Percentiles rank a stretch among this genome's conserved stretches.
Evolutionary conservation across 2,888 invertebrate species (phyloP).

Genomic region (Odontocolon sp.): DNA sequence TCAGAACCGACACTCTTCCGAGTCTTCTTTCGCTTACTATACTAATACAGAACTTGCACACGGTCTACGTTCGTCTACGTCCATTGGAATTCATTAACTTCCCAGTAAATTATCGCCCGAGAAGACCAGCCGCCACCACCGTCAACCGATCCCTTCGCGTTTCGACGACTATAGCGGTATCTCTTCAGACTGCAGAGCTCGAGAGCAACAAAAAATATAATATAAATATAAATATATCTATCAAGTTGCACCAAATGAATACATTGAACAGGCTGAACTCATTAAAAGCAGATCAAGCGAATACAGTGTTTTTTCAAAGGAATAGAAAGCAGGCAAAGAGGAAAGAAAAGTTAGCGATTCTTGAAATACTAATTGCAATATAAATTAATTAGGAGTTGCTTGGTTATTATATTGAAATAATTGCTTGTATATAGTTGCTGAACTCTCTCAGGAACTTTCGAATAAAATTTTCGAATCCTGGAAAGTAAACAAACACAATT

Average conservation of each 20-base stretch:
- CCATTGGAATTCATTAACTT: slow-evolving; percentile 79
- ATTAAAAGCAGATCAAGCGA: slow-evolving; percentile 13
- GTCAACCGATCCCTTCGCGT: slow-evolving; percentile 11
- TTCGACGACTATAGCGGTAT: slow-evolving; percentile 30
- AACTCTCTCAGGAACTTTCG: not conserved
- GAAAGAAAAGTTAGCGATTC: slow-evolving; percentile 38
- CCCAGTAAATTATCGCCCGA: slow-evolving; percentile 71
- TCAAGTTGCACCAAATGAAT: not conserved
- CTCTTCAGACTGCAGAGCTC: slow-evolving; percentile 22
- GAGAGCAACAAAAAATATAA: slow-evolving; percentile 14
- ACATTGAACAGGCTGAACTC: slow-evolving; percentile 29
- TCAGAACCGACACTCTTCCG: slow-evolving; percentile 11
- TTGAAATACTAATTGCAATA: slow-evolving; percentile 39
- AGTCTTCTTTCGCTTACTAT: slow-evolving; percentile 2
- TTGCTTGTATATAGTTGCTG: not conserved
- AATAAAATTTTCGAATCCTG: no score
- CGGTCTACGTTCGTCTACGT: slow-evolving; percentile 56
- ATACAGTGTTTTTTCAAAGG: slow-evolving; percentile 34
- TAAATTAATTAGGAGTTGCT: slow-evolving; percentile 31
- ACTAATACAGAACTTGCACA: slow-evolving; percentile 22
- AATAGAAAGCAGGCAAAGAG: slow-evolving; percentile 45
- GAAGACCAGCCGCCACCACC: not conserved
- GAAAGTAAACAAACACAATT: no score
- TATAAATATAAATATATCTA: slow-evolving; percentile 36
- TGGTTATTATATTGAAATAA: slow-evolving; percentile 13